Percentiles rank a stretch among this genome's conserved stretches.
phyloP scores from a whole-genome alignment of 2,888 invertebrate species.

The Quadriops clusia region DNA sequence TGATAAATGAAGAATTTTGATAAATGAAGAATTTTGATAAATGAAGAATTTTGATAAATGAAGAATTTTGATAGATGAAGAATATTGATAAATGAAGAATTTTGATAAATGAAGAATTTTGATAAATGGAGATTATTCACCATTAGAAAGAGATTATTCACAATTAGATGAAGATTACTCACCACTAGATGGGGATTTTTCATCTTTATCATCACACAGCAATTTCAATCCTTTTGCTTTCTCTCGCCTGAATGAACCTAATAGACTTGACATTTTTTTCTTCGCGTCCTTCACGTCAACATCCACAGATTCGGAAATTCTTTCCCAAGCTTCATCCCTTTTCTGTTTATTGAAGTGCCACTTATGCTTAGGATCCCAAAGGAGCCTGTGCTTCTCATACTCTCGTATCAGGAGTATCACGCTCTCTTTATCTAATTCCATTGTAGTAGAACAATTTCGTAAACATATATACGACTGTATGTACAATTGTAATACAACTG shows the following conservation, averaged over 20 bases:
- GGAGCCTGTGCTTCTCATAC: slow-evolving; percentile 1
- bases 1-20: too few relatives aligned
- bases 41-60: too few relatives aligned
- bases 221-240: slow-evolving; percentile 3
- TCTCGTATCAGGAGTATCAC: slow-evolving; percentile 1
- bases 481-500: too few relatives aligned
- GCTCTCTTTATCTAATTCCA: slow-evolving; percentile 3
- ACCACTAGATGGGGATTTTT: slow-evolving; percentile 4
- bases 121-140: too few relatives aligned
- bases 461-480: background rate
- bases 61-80: too few relatives aligned
- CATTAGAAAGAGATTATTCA: too few relatives aligned
- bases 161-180: too few relatives aligned
- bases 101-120: too few relatives aligned
- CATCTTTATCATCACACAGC: slow-evolving; percentile 2
- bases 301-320: background rate
- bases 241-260: slow-evolving; percentile 5
- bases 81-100: too few relatives aligned
- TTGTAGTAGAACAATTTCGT: background rate
- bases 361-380: slow-evolving; percentile 4
- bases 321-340: slow-evolving; percentile 2
- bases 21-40: too few relatives aligned
- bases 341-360: slow-evolving; percentile 3
- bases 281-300: background rate
- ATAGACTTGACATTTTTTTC: slow-evolving; percentile 1